Percentiles rank a stretch among this genome's conserved stretches.
These are phyloP conservation scores for Phaethon lepturus DNA, from an alignment of 2,113 vertebrate species.

Conservation along the genomic window DNA sequence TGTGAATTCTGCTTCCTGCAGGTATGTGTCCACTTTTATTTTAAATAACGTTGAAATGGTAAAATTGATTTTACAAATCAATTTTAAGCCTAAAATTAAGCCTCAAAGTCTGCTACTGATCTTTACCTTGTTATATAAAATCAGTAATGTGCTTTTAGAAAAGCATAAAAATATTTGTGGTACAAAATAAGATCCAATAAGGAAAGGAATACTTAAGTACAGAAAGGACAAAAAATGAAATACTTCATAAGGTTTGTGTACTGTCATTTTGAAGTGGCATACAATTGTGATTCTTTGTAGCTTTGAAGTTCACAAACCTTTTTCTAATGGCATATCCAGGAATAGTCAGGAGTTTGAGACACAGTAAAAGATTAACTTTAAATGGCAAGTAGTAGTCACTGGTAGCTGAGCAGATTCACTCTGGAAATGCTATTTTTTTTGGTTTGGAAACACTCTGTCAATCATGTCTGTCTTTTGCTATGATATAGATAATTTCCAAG, in stretches of 20 bases:
- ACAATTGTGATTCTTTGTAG: neutral
- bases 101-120: neutral
- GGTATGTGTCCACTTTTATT: neutral
- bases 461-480: neutral
- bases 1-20: neutral
- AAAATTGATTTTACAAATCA: neutral
- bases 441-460: neutral
- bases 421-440: neutral
- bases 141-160: neutral
- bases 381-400: neutral
- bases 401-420: neutral
- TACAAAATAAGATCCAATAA: neutral
- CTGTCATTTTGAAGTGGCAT: neutral
- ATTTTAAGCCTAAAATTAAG: too few relatives aligned
- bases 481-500: accelerated
- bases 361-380: neutral
- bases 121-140: neutral
- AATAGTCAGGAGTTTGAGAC: neutral
- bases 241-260: neutral
- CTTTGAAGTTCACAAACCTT: neutral
- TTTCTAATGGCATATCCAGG: neutral
- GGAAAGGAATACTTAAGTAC: neutral
- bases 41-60: neutral
- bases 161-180: neutral
- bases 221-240: neutral